Conservation (phyloP, 1,140 invertebrate species). For the Danaus plexippus region DNA sequence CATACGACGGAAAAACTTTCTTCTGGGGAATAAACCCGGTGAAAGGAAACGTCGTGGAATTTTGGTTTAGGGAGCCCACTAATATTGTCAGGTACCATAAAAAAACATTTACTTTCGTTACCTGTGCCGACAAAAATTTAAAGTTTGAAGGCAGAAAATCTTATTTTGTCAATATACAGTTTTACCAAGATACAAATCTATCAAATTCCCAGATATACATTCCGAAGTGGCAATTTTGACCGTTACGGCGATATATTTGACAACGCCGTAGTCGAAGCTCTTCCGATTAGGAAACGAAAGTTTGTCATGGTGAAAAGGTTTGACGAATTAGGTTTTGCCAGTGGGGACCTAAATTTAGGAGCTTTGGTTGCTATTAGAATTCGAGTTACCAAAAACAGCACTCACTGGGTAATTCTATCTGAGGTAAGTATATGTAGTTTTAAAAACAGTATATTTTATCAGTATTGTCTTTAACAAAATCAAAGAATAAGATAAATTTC, state of each 20-base stretch:
- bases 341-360: constrained; percentile 79
- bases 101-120: no score
- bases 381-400: no score
- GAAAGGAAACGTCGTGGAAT: constrained; percentile 85
- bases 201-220: constrained; percentile 78
- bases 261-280: constrained; percentile 90
- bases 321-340: constrained; percentile 84
- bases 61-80: constrained; percentile 86
- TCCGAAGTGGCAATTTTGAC: constrained; percentile 93
- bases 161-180: no score
- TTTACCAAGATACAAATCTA: no score
- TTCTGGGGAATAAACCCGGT: constrained; percentile 94
- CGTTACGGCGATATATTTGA: constrained; percentile 93
- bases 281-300: constrained; percentile 78
- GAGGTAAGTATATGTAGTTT: no score
- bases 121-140: no score
- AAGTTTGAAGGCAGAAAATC: no score
- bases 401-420: no score
- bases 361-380: constrained; percentile 69
- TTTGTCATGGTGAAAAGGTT: constrained; percentile 83
- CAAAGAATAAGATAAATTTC: no score
- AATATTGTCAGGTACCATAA: constrained; percentile 79
- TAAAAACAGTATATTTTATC: no score
- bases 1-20: constrained; percentile 90
- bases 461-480: no score